Base-by-base conservation (phyloP, 1,140 invertebrate species). In the Diploscapter pachys region DNA sequence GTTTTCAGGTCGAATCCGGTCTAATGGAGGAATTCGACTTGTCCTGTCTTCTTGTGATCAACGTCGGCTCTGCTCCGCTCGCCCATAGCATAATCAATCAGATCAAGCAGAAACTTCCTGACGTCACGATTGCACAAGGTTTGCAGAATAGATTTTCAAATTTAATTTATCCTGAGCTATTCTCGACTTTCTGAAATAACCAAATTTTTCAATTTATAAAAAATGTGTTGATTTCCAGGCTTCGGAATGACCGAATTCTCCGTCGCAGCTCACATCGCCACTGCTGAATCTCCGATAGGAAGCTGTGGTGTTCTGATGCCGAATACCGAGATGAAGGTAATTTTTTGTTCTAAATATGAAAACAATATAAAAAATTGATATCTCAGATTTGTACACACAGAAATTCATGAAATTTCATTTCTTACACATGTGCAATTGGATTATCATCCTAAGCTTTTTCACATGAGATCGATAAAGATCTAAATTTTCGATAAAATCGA, bases 231-330 rank as follows among this genome's bases (percentile, higher is more conserved):
- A 65, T 52, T 9, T 68, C 57, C 11, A 68, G 66, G 73, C 2
- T 74, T 69, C 63, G 73, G 73, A 8, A 74, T 74, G 73, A 74
- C 73, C 3, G 73, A 74, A 50, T 51, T 65, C 49, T 63, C 63
- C 5, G 64, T 74, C 64, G 73, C 73, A 3, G 62, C 73, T 8
- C 73, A 74, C 59, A 56, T 67, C 8, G 63, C 59, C 6, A 50
- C 53, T 53, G 50, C 73, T n/a, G 73, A 50, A 2, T 48, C 64
- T 31, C 65, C 73, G 4, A n/a, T 59, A 50, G 73, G 73, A 5
- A 74, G 73, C 56, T 52, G 68, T 50, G 73, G 73, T 48, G 6
- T 31, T 9, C 57, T 57, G 48, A 55, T 74, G 64, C 73, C 73
- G 4, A 67, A 67, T 11, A 68, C 64, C 3, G 53, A 54, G 54